phyloP scores from a whole-genome alignment of 1,140 invertebrate species.

The Streblospio benedicti region DNA sequence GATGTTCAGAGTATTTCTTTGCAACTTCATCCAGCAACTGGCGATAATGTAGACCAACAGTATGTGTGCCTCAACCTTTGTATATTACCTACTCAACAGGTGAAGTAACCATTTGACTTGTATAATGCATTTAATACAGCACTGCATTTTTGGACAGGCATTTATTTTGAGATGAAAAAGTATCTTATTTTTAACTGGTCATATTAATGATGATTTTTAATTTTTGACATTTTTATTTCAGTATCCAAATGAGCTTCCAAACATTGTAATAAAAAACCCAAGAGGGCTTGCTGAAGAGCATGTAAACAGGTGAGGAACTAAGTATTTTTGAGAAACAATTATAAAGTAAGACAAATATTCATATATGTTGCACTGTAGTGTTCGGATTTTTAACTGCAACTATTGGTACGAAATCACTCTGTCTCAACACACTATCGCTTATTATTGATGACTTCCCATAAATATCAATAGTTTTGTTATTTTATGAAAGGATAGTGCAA shows the following conservation, averaged over 20 bases:
- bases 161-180: too few relatives aligned
- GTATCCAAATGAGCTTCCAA: slow-evolving; percentile 39
- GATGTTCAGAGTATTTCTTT: slow-evolving; percentile 63
- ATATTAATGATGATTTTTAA: neutral
- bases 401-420: too few relatives aligned
- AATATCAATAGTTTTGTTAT: too few relatives aligned
- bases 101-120: slow-evolving; percentile 50
- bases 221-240: slow-evolving; percentile 20
- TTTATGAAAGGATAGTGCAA: too few relatives aligned
- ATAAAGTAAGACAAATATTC: too few relatives aligned
- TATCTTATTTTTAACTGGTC: too few relatives aligned
- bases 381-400: too few relatives aligned
- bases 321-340: neutral
- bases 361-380: too few relatives aligned
- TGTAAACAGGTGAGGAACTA: slow-evolving; percentile 47
- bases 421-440: too few relatives aligned
- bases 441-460: too few relatives aligned
- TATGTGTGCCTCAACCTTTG: slow-evolving; percentile 73
- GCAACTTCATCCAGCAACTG: slow-evolving; percentile 71
- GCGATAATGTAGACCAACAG: slow-evolving; percentile 68
- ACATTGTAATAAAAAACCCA: slow-evolving; percentile 57
- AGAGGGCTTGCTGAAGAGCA: slow-evolving; percentile 70
- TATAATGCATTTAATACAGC: slow-evolving; percentile 46
- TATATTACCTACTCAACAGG: slow-evolving; percentile 55
- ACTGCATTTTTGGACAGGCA: slow-evolving; percentile 55